phyloP scores from a whole-genome alignment of 2,113 vertebrate genomes.

The Cathartes aura region DNA sequence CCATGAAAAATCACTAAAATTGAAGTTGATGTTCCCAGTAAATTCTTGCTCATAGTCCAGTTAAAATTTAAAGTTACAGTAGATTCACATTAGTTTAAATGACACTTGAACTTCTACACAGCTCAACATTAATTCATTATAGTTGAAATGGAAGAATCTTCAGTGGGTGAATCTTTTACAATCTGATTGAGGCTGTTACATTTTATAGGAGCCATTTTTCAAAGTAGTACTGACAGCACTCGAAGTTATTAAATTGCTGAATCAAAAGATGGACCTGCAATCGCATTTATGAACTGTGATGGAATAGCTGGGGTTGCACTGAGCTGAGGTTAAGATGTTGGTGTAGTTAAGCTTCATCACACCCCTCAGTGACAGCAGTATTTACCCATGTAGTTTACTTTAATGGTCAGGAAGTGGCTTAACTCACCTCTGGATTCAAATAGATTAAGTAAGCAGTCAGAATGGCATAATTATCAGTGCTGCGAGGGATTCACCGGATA shows the following conservation, averaged over 20 bases:
- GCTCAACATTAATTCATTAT: conserved; percentile 97
- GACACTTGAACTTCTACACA: conserved; percentile 93
- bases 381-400: conserved; percentile 80
- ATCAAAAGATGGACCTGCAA: conserved; percentile 85
- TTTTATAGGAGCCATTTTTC: conserved; percentile 99
- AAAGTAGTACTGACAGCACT: conserved; percentile 96
- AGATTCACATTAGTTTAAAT: conserved; percentile 88
- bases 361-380: conserved; percentile 73
- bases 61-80: conserved; percentile 75
- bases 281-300: conserved; percentile 82
- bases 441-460: conserved; percentile 77
- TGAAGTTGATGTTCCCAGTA: conserved; percentile 65
- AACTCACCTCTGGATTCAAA: conserved; percentile 80
- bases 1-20: conserved; percentile 62
- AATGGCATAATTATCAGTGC: conserved; percentile 69
- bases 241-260: conserved; percentile 97
- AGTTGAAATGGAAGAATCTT: conserved; percentile 85
- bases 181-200: conserved; percentile 98
- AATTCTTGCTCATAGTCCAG: conserved; percentile 68
- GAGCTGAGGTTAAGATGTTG: conserved; percentile 75
- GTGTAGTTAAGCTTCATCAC: conserved; percentile 75
- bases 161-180: conserved; percentile 88
- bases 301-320: conserved; percentile 67
- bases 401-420: conserved; percentile 80
- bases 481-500: conserved; percentile 60